Base-by-base conservation (phyloP, 2,797 vertebrate genomes). In the Peromyscus attwateri region DNA sequence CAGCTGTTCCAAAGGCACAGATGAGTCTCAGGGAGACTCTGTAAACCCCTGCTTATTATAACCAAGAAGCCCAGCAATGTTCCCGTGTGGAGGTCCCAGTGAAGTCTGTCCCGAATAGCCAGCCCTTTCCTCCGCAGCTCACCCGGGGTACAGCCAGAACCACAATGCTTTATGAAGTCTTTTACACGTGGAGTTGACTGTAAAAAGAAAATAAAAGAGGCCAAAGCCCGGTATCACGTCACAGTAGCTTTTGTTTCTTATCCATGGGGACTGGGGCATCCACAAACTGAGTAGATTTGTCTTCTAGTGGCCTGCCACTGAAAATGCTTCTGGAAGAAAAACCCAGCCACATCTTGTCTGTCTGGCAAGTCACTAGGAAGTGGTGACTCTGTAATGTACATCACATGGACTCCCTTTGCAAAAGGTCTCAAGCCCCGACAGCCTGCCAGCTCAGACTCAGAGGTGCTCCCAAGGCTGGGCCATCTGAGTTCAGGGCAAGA, bases 121-220 rank as follows among this genome's bases (percentile, higher is more conserved):
- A 99, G 98, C 98, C 99, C 99, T 99, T 99, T 99, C 98, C 99
- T 99, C 98, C 99, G 99, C 98, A 99, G 99, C 98, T 99, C 99
- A 6, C 99, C 99, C 64, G 98, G 99, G 68, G 99, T 99, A 98
- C 98, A 98, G 98, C 97, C 99, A 98, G 99, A 99, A 96, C 98
- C 98, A 97, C 99, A 99, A 98, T 98, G 99, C 98, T 97, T 98
- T 73, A 98, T 98, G 94, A 99, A 99, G 96, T 98, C 99, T 98
- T 98, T 99, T 94, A 99, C 98, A 46, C 97, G 99, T 97, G 99
- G 99, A 87, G 99, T 99, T 95, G 99, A 98, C 99, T 99, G 99
- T 99, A 98, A 97, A 98, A 97, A 96, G 60, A 98, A 97, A 97
- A 99, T 99, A 99, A 89, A 99, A 99, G 83, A 98, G 97, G 89